Evolutionary conservation across 1,140 invertebrate species (phyloP), one percentile per base, ranked within the genome.

Genomic region (Rhagoletis zephyria): DNA sequence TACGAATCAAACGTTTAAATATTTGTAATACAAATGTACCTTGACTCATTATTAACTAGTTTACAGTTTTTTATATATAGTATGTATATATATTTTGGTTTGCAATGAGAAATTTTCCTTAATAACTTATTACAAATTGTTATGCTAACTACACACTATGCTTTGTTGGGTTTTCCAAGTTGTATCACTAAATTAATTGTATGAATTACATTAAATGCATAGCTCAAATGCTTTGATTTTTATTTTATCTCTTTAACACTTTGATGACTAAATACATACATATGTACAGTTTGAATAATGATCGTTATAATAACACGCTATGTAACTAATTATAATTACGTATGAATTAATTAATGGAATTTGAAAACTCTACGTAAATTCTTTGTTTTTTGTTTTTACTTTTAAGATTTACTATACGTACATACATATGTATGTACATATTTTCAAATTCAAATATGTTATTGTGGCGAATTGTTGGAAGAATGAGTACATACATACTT

Each of bases 141-240:
- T 85, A 85, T 45, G n/a, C 85, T 85, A 85, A 63, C 85, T 85
- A 85, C 85, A n/a, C 3, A 45, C 30, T 61, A 85, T 42, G 51
- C 10, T 81, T 56, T 48, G 16, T 56, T 81, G n/a, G 10, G 51
- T 51, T 45, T 45, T 10, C 42, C 9, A 45, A 74, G 42, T 42
- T 74, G 12, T 74, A 74, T 48, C 67, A 74, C 67, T 74, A 74
- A 74, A 74, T 45, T 74, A 74, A 74, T 45, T 74, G 40, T 74
- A 48, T 45, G 67, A 56, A 81, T 56, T 81, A 56, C 74, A 56
- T 81, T 81, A 81, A 81, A 81, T 81, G 74, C 74, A 81, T 56
- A 56, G 74, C 74, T 81, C 74, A 59, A 81, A 81, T 81, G 74
- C 74, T 81, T 81, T n/a, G 74, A 45, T 74, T 67, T 63, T 63